These are phyloP conservation scores for Sebastes trivittatus DNA, from an alignment of 2,797 vertebrate genomes.

Conservation along the genomic window DNA sequence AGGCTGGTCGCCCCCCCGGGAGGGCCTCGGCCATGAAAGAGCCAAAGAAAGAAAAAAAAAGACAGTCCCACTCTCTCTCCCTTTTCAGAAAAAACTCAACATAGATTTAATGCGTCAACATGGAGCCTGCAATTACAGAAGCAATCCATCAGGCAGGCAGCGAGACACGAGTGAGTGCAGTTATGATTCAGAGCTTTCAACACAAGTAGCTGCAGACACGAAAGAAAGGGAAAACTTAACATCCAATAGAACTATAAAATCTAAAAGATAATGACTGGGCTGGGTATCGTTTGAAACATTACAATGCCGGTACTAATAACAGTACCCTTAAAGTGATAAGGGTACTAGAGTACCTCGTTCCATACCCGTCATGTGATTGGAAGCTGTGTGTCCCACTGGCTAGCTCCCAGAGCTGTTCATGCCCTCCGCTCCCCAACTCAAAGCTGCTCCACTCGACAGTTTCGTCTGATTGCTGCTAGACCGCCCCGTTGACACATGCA, in stretches of 20 bases:
- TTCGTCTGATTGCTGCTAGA: too few species aligned
- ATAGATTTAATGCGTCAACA: slow-evolving; percentile 48
- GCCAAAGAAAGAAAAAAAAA: slow-evolving; percentile 16
- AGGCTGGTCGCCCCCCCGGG: slow-evolving; percentile 22
- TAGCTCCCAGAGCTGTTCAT: too few species aligned
- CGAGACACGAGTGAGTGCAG: neutral
- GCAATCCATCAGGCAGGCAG: slow-evolving; percentile 18
- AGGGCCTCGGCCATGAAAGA: slow-evolving; percentile 30
- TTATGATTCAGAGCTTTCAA: slow-evolving; percentile 8
- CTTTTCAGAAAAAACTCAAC: slow-evolving; percentile 42
- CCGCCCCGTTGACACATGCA: too few species aligned
- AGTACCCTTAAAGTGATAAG: neutral
- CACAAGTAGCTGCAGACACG: neutral
- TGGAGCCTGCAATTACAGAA: slow-evolving; percentile 45
- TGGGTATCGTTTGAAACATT: neutral
- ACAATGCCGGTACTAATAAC: neutral
- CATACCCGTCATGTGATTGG: neutral
- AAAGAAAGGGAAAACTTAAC: neutral
- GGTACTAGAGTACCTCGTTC: neutral
- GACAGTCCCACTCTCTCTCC: neutral
- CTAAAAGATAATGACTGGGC: too few species aligned
- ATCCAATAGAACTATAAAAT: neutral
- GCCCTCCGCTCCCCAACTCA: too few species aligned
- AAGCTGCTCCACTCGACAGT: too few species aligned
- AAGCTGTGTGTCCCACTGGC: too few species aligned